Evolutionary conservation across 1,140 invertebrate genomes (phyloP), one percentile per base, ranked within the genome.

Genomic region (Triops cancriformis): DNA sequence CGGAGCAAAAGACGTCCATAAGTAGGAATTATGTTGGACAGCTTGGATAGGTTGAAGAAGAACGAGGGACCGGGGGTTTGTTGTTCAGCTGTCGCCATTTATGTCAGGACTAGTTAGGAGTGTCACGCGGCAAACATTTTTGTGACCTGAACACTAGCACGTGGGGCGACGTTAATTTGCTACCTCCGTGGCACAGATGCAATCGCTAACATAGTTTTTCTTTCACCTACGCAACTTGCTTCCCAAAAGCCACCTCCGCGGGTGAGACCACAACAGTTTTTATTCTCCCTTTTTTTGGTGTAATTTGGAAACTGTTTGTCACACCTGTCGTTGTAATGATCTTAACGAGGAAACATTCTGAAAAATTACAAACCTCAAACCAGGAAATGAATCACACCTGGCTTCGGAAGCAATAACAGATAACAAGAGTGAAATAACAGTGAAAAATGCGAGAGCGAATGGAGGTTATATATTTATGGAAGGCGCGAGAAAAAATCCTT

Each of bases 31-130:
- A 64, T n/a, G 18, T 64, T 64, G 51, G 51, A 64, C 51, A 64
- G 51, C 23, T 64, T 64, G 51, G 51, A 64, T 64, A 64, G 51
- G 51, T 64, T 18, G 10, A 64, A 64, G n/a, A 64, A 37, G 31
- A 23, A 64, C 51, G 51, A 64, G 23, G n/a, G 51, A 37, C 31
- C 51, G 14, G 51, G 14, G 51, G 51, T 23, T 64, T 64, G 51
- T 64, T 64, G 51, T 64, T 64, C 51, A 64, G 51, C 51, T 64
- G 51, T 64, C 51, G 51, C 51, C n/a, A 64, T 64, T 64, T 64
- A 64, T 18, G 51, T 64, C 51, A 23, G 23, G 51, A 64, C 51
- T 64, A 64, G 51, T 64, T 64, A 64, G 51, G 23, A 18, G 51
- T 64, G 51, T 64, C 51, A 64, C 23, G n/a, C 51, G 51, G 51